These are phyloP conservation scores for Cosmia trapezina DNA, from an alignment of 2,888 invertebrate genomes.

Conservation along the genomic window DNA sequence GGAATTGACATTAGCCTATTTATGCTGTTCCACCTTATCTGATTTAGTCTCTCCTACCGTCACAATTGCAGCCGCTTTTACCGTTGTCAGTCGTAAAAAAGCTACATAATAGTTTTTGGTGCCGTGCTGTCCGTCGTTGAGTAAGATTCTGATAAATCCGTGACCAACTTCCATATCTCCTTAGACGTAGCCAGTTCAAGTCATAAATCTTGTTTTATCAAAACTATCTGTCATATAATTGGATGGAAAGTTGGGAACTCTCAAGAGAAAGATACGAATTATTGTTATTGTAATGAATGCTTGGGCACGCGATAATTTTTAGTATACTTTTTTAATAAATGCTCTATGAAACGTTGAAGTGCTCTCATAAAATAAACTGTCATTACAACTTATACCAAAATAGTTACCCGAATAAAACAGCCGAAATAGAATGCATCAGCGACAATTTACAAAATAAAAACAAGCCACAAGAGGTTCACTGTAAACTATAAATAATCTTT, in stretches of 20 bases:
- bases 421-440: constrained; percentile 63
- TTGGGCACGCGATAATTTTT: constrained; percentile 38
- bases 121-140: constrained; percentile 55
- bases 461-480: constrained; percentile 78
- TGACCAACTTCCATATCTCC: constrained; percentile 81
- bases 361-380: constrained; percentile 31
- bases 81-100: constrained; percentile 71
- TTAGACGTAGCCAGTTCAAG: constrained; percentile 68
- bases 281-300: constrained; percentile 54
- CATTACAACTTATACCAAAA: constrained; percentile 50
- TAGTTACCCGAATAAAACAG: constrained; percentile 65
- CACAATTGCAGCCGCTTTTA: constrained; percentile 76
- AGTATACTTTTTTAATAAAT: constrained; percentile 31
- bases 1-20: constrained; percentile 86
- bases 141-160: constrained; percentile 75
- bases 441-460: constrained; percentile 73
- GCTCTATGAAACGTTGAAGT: constrained; percentile 28
- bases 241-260: constrained; percentile 61
- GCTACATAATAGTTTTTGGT: constrained; percentile 70
- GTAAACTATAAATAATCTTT: constrained; percentile 68
- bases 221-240: constrained; percentile 71
- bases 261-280: constrained; percentile 60
- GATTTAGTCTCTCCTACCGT: constrained; percentile 76
- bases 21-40: constrained; percentile 80
- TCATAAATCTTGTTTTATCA: constrained; percentile 83